Evolutionary conservation across 2,888 invertebrate species (phyloP).

Genomic region (Lottia gigantea): DNA sequence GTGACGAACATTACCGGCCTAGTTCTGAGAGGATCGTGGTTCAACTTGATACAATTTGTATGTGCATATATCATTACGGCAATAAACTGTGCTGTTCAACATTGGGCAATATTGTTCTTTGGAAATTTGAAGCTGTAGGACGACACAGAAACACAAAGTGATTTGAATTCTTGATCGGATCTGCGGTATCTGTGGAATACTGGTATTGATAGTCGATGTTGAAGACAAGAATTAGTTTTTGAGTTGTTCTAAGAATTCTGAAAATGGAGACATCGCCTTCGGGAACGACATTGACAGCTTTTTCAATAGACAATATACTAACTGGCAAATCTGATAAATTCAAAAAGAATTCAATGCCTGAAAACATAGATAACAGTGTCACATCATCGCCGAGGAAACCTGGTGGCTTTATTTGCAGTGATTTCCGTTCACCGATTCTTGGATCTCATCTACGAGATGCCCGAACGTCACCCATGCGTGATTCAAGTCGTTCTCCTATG

Average conservation of each 20-base stretch:
- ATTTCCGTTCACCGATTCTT: neutral
- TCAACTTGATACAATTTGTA: too few relatives aligned
- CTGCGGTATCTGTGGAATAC: neutral
- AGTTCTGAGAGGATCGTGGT: too few relatives aligned
- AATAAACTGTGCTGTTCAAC: too few relatives aligned
- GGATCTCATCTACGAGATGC: neutral
- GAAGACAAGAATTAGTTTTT: neutral
- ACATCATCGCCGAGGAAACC: too few relatives aligned
- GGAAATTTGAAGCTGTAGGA: too few relatives aligned
- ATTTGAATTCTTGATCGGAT: neutral
- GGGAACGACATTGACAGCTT: neutral
- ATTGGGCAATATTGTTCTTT: too few relatives aligned
- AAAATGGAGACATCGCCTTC: neutral
- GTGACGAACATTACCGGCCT: too few relatives aligned
- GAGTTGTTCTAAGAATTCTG: neutral
- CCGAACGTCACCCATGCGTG: neutral
- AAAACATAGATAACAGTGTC: neutral
- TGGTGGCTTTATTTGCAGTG: neutral
- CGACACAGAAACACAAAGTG: too few relatives aligned
- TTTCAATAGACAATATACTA: constrained; percentile 4
- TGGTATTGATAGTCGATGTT: neutral
- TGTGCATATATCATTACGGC: too few relatives aligned
- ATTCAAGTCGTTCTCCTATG: neutral
- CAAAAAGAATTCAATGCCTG: neutral
- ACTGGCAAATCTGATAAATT: constrained; percentile 3